These are phyloP conservation scores for Anthoscopus minutus DNA, from an alignment of 2,113 vertebrate genomes.

Conservation along the genomic window DNA sequence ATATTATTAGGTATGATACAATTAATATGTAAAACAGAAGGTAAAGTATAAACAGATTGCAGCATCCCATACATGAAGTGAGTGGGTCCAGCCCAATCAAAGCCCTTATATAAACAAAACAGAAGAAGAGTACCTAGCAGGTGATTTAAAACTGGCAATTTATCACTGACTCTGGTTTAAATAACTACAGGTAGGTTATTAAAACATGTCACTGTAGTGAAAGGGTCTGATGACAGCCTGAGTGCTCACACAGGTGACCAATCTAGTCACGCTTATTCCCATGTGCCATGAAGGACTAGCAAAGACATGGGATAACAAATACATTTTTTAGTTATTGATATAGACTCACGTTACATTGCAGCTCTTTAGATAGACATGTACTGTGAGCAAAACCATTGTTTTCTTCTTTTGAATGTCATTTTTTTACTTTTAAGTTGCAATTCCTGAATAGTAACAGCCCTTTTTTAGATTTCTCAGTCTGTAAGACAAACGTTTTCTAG, in stretches of 20 bases:
- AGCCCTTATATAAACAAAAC: constrained; percentile 60
- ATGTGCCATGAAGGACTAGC: not conserved
- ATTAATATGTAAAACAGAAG: constrained; percentile 31
- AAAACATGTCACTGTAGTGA: not conserved
- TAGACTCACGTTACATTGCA: not conserved
- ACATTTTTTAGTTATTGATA: not conserved
- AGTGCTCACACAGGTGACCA: not conserved
- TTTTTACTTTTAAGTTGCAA: not conserved
- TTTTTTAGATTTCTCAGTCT: constrained; percentile 3
- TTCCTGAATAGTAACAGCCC: not conserved
- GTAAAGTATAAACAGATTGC: constrained; percentile 47
- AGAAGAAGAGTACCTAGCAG: not conserved
- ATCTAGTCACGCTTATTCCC: not conserved
- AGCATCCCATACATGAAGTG: constrained; percentile 44
- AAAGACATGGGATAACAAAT: not conserved
- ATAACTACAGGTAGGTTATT: not conserved
- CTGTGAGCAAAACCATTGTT: not conserved
- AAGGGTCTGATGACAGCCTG: not conserved
- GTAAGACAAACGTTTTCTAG: not conserved
- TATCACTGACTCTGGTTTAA: constrained; percentile 27
- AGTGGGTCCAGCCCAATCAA: constrained; percentile 77
- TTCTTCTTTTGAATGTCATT: not conserved
- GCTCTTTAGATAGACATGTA: not conserved
- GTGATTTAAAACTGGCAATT: not conserved
- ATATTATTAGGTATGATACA: constrained; percentile 51